Evolutionary conservation across 1,140 invertebrate species (phyloP).

Genomic region (Agraylea sexmaculata): DNA sequence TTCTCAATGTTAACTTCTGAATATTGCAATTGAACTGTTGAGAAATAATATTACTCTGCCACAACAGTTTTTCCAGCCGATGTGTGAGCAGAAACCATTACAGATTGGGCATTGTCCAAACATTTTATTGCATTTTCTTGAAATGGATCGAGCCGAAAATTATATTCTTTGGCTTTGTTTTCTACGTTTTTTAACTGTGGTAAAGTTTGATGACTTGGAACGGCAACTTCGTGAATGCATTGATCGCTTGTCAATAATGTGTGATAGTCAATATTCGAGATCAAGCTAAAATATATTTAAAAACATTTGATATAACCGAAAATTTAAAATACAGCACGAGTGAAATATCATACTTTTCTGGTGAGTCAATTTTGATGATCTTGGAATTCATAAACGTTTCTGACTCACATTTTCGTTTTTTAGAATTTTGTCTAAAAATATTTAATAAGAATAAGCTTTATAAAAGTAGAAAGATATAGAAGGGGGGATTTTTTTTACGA

Average conservation of each 20-base stretch:
- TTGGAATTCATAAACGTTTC: no score
- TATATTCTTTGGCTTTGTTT: conserved; percentile 84
- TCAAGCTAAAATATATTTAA: no score
- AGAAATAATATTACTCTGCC: conserved; percentile 73
- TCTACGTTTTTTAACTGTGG: conserved; percentile 48
- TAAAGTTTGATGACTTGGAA: conserved; percentile 73
- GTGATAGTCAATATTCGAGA: conserved; percentile 67
- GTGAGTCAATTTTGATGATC: no score
- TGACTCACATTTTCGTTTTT: no score
- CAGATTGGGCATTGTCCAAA: conserved; percentile 95
- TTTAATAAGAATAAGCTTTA: no score
- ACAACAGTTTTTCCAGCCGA: conserved; percentile 99
- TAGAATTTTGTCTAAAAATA: no score
- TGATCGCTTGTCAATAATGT: conserved; percentile 78
- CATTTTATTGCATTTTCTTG: conserved; percentile 96
- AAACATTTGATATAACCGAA: no score
- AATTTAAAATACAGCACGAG: no score
- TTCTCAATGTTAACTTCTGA: not conserved
- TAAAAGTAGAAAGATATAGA: no score
- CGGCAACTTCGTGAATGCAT: conserved; percentile 87
- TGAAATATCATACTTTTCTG: no score
- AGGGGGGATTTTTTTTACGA: no score
- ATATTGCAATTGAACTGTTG: not conserved
- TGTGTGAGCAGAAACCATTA: conserved; percentile 97
- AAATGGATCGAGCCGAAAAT: conserved; percentile 94